phyloP scores from a whole-genome alignment of 2,888 invertebrate genomes.

The Cephus spinipes region DNA sequence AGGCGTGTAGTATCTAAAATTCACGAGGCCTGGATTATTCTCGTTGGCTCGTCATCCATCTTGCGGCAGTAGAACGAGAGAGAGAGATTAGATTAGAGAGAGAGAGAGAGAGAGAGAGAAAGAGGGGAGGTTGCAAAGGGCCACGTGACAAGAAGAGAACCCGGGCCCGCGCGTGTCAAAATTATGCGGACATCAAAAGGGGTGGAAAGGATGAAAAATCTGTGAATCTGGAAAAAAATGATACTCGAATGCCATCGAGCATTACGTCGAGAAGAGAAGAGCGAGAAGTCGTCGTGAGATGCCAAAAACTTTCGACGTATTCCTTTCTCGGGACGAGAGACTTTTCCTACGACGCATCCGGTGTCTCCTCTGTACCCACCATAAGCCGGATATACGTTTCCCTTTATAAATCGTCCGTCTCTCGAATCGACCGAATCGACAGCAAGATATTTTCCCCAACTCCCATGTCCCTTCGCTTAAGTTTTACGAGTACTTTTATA shows the following conservation, averaged over 20 bases:
- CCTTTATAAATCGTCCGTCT: not conserved
- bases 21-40: constrained; percentile 24
- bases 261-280: not conserved
- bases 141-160: constrained; percentile 18
- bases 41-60: constrained; percentile 23
- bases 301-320: not conserved
- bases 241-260: constrained; percentile 9
- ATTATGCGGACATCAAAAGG: constrained; percentile 25
- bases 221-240: constrained; percentile 19
- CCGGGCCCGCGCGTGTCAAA: constrained; percentile 18
- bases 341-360: not conserved
- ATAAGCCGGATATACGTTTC: not conserved
- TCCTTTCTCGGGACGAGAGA: not conserved
- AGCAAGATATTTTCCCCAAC: not conserved
- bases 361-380: not conserved
- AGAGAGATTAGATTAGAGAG: not conserved
- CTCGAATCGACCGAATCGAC: not conserved
- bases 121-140: not conserved
- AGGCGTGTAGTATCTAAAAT: constrained; percentile 23
- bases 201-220: constrained; percentile 25
- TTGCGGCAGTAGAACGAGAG: constrained; percentile 8
- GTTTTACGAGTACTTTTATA: not conserved
- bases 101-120: not conserved
- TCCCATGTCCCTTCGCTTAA: not conserved
- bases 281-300: not conserved